Conservation (phyloP, 2,888 invertebrate species). For the Trilocha varians region DNA sequence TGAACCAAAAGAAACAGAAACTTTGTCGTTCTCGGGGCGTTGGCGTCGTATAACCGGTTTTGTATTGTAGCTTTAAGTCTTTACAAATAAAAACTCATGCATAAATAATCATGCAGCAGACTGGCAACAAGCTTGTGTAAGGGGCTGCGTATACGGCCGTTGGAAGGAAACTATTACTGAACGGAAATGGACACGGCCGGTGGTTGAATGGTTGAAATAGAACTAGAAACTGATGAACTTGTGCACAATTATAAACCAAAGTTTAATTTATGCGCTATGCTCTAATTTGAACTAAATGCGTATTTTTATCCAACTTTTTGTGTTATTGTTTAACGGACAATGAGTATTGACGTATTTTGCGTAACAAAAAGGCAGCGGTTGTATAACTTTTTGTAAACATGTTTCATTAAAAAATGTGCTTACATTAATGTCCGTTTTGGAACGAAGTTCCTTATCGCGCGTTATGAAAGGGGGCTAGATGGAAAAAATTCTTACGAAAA, state of each 20-base stretch:
- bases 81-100: conserved; percentile 56
- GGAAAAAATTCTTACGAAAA: too few relatives aligned
- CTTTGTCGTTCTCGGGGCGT: conserved; percentile 37
- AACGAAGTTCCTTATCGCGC: too few relatives aligned
- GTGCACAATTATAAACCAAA: not conserved
- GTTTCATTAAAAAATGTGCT: too few relatives aligned
- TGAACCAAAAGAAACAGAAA: conserved; percentile 65
- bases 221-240: not conserved
- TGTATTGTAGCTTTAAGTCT: conserved; percentile 50
- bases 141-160: conserved; percentile 28
- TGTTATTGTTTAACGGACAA: too few relatives aligned
- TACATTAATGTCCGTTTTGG: too few relatives aligned
- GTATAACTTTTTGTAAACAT: too few relatives aligned
- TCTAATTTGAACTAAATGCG: too few relatives aligned
- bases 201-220: conserved; percentile 28
- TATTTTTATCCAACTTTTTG: too few relatives aligned
- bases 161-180: conserved; percentile 61
- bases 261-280: too few relatives aligned
- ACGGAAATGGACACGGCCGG: conserved; percentile 54
- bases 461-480: too few relatives aligned
- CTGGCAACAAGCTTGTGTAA: conserved; percentile 39
- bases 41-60: conserved; percentile 50
- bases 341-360: too few relatives aligned
- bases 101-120: conserved; percentile 51
- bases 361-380: too few relatives aligned